These are phyloP conservation scores for Emmelina monodactyla DNA, from an alignment of 2,888 invertebrate species.

Conservation along the genomic window DNA sequence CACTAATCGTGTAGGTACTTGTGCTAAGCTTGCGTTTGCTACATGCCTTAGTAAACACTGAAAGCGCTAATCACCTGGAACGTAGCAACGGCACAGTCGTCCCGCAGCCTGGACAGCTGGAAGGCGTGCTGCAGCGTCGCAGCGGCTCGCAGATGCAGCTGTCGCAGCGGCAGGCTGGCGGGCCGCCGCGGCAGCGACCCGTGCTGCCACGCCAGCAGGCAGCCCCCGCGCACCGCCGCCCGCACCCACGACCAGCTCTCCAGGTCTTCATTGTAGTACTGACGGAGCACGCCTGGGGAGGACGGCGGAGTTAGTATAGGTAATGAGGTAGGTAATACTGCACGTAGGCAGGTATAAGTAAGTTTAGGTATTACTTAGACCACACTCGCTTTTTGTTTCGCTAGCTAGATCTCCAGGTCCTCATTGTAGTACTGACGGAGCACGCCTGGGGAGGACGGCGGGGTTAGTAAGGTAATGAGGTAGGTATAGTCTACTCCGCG, in stretches of 20 bases:
- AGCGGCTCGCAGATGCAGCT: conserved; percentile 46
- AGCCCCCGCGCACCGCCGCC: conserved; percentile 47
- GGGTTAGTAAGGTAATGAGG: too few species aligned
- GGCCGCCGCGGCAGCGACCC: conserved; percentile 52
- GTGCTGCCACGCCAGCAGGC: conserved; percentile 55
- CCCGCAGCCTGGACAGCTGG: conserved; percentile 51
- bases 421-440: conserved; percentile 56
- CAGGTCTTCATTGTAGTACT: conserved; percentile 49
- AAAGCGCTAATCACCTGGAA: conserved; percentile 38
- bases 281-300: conserved; percentile 46
- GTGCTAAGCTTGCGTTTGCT: not conserved
- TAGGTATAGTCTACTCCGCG: too few species aligned
- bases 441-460: conserved; percentile 35
- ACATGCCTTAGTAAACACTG: not conserved
- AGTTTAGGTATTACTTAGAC: too few species aligned
- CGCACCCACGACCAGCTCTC: conserved; percentile 54
- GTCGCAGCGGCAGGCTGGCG: conserved; percentile 45
- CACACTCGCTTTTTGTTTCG: too few species aligned
- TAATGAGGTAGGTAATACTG: too few species aligned
- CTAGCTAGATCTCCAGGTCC: conserved; percentile 37
- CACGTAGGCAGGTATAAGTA: too few species aligned
- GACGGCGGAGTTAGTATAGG: conserved; percentile 5
- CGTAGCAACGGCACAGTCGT: conserved; percentile 56
- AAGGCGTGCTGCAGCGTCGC: conserved; percentile 46
- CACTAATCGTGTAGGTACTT: not conserved